Evolutionary conservation across 2,113 vertebrate genomes (phyloP).

Genomic region (Silurus meridionalis): DNA sequence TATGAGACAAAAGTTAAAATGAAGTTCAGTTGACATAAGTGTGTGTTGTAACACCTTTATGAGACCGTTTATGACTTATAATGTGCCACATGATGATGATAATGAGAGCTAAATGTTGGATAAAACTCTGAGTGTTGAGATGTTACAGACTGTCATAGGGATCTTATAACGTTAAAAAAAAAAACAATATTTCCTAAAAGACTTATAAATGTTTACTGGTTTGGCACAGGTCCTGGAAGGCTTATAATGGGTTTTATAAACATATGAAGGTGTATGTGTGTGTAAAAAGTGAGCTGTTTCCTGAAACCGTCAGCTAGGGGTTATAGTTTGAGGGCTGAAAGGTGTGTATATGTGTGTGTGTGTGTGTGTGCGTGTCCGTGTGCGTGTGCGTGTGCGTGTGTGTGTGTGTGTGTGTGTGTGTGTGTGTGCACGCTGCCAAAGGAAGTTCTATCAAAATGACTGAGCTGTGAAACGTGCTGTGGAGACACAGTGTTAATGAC

Average conservation of each 20-base stretch:
- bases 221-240: background rate
- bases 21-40: too few relatives aligned
- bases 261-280: constrained; percentile 7
- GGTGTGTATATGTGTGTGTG: constrained; percentile 3
- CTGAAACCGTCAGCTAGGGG: background rate
- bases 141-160: background rate
- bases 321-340: background rate
- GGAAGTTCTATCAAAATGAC: background rate
- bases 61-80: background rate
- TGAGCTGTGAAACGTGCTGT: background rate
- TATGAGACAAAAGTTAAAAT: too few relatives aligned
- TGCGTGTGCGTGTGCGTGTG: too few relatives aligned
- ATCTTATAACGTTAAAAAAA: background rate
- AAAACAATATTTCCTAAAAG: too few relatives aligned
- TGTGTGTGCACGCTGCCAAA: background rate
- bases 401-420: constrained; percentile 27
- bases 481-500: background rate
- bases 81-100: background rate
- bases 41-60: background rate
- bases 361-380: constrained; percentile 8
- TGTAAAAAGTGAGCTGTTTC: background rate
- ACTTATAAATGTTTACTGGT: background rate
- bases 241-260: background rate
- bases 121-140: background rate
- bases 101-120: background rate